Base-by-base conservation (phyloP, 2,797 vertebrate species). In the Trachurus trachurus region DNA sequence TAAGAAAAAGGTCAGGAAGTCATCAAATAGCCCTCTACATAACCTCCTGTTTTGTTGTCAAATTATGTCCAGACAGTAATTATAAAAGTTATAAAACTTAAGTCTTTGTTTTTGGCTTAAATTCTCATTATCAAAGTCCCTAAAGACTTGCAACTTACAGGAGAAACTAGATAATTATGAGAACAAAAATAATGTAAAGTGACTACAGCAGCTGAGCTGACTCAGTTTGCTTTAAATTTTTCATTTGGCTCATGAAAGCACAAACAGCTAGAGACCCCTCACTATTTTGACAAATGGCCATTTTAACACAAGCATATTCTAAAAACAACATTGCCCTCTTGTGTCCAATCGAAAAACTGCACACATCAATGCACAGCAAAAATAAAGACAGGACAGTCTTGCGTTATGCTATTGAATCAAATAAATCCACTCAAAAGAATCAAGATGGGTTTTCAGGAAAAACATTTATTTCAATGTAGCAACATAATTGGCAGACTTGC, bases 1-100 rank as follows among this genome's bases (percentile, higher is more conserved):
- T 82, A 87, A 83, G 91, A 87, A 94, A 96, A 96, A 47, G 15
- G 94, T 95, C 94, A 95, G 84, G 62, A 89, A 91, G 93, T 85
- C 74, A 81, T 75, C 80, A 82, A 91, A 89, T 74, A 91, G 74
- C 65, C 73, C 73, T 85, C 72, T 77, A 66, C 26, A 80, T 71
- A 79, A 81, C 74, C 77, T 74, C 57, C 56, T 9, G 60, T 31
- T 64, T 78, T 78, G 66, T 81, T 81, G 83, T 79, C 44, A 52
- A 88, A 72, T 79, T 64, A 77, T 78, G 77, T 75, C 16, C 42
- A 6, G 31, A 60, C 75, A 80, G 57, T n/a, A 66, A 17, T 8
- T 17, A 26, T 12, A 34, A 42, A 44, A 34, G 6, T 5, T 34
- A 34, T 34, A 37, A 37, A 37, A 37, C 34, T 37, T 37, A 37